phyloP scores from a whole-genome alignment of 2,797 vertebrate genomes.

The Xiphophorus birchmanni region DNA sequence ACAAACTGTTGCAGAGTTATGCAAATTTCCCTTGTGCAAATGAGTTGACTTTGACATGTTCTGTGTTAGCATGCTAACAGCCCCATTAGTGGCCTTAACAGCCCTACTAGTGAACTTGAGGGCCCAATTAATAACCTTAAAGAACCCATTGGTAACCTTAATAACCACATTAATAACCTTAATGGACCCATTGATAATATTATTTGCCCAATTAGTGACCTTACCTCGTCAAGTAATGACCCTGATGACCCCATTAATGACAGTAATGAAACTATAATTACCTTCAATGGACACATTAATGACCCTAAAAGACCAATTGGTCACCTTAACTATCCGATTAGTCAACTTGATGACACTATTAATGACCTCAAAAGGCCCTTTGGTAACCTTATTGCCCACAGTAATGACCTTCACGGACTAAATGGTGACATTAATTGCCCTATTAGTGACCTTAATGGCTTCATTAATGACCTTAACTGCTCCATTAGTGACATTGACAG shows the following conservation, averaged over 20 bases:
- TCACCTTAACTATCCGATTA: neutral
- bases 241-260: no score
- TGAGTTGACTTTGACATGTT: neutral
- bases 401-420: no score
- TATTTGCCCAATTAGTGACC: neutral
- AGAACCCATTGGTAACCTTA: neutral
- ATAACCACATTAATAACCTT: neutral
- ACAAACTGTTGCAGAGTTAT: neutral
- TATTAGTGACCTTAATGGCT: no score
- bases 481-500: no score
- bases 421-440: no score
- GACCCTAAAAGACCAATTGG: no score
- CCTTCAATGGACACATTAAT: no score
- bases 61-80: neutral
- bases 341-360: neutral
- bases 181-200: neutral
- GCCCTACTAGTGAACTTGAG: neutral
- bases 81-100: neutral
- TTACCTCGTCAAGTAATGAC: no score
- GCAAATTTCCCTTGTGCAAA: neutral
- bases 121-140: neutral
- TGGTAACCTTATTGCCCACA: no score
- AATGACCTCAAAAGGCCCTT: neutral
- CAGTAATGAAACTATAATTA: no score
- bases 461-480: no score